A percentile compares a stretch with the other conserved stretches of the same genome.
Evolutionary conservation across 2,888 invertebrate genomes (phyloP).

Genomic region (Drosophila eohydei): DNA sequence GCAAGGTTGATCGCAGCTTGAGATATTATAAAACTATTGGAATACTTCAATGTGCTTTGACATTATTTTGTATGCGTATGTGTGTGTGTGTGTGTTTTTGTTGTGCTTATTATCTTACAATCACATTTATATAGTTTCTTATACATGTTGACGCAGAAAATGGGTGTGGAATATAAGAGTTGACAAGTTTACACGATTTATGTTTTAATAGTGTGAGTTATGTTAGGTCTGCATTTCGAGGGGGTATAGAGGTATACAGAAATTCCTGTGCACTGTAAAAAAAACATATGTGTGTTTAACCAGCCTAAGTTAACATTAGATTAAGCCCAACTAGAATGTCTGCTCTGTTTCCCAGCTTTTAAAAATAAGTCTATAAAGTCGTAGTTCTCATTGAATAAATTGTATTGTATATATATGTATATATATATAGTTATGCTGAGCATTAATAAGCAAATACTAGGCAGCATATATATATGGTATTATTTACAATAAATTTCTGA

Average conservation of each 20-base stretch:
- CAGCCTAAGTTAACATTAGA: constrained; percentile 5
- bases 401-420: constrained; percentile 1
- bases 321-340: not conserved
- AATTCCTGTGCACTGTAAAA: constrained; percentile 24
- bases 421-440: constrained; percentile 47
- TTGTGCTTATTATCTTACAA: constrained; percentile 9
- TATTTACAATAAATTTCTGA: constrained; percentile 57
- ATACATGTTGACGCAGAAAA: constrained; percentile 62
- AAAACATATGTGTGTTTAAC: constrained; percentile 13
- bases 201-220: constrained; percentile 57
- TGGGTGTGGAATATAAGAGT: constrained; percentile 75
- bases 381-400: constrained; percentile 9
- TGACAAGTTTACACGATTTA: constrained; percentile 45
- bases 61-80: constrained; percentile 19
- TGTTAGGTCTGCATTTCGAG: constrained; percentile 44
- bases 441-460: constrained; percentile 71
- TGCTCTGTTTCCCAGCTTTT: not conserved
- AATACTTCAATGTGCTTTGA: constrained; percentile 35
- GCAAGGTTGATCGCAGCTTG: constrained; percentile 65
- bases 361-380: not conserved
- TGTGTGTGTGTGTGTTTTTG: constrained; percentile 21
- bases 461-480: constrained; percentile 43
- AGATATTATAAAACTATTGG: constrained; percentile 28
- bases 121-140: constrained; percentile 21
- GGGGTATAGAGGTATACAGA: not conserved